Conservation (phyloP, 2,888 invertebrate species). For the Tyria jacobaeae region DNA sequence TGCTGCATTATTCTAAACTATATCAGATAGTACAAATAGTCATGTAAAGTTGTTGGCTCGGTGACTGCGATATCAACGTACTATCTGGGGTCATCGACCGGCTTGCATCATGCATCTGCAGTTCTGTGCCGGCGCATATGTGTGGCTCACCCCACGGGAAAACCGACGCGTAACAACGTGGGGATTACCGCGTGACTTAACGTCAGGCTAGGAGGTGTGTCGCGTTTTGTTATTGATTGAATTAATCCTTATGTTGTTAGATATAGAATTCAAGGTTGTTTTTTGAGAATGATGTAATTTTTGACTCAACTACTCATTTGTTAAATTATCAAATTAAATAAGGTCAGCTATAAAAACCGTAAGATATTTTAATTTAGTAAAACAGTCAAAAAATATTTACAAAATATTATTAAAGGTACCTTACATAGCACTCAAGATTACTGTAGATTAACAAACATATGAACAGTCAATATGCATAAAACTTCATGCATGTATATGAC, state of each 20-base stretch:
- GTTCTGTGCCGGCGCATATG: slow-evolving; percentile 6
- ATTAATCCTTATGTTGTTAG: neutral
- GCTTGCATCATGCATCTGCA: slow-evolving; percentile 35
- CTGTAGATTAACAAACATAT: no score
- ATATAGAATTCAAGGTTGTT: neutral
- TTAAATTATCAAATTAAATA: no score
- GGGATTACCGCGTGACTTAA: slow-evolving; percentile 17
- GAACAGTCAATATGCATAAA: no score
- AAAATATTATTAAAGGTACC: no score
- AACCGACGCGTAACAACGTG: slow-evolving; percentile 10
- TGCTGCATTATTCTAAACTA: slow-evolving; percentile 17
- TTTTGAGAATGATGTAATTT: neutral
- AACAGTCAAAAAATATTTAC: no score
- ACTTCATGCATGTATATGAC: no score
- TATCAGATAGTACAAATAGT: slow-evolving; percentile 25
- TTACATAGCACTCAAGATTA: no score
- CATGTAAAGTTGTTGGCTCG: slow-evolving; percentile 41
- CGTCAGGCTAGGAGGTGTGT: slow-evolving; percentile 18
- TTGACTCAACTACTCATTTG: neutral
- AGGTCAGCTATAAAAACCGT: no score
- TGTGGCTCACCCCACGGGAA: slow-evolving; percentile 17
- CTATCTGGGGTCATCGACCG: slow-evolving; percentile 44
- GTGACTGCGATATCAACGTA: slow-evolving; percentile 38
- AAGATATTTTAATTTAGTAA: no score
- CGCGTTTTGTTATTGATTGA: slow-evolving; percentile 11